Conservation (phyloP, 2,888 invertebrate species). For the Watsonalla cultraria region DNA sequence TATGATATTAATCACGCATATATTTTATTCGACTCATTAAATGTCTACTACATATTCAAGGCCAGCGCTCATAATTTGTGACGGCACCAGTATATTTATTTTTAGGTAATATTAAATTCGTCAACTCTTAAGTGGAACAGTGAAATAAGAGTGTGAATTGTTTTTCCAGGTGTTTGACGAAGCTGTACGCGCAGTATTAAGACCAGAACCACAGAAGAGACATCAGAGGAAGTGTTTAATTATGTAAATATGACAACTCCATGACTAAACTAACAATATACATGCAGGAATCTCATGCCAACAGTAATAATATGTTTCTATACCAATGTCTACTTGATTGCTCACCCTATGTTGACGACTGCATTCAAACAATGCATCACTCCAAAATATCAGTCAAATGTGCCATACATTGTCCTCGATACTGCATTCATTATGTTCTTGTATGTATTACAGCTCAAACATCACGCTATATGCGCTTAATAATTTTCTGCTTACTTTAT, state of each 20-base stretch:
- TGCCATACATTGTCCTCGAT: conserved; percentile 26
- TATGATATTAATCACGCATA: too few relatives aligned
- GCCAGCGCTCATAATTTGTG: too few relatives aligned
- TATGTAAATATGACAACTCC: conserved; percentile 77
- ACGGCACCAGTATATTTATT: too few relatives aligned
- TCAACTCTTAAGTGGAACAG: not conserved
- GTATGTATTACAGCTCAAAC: conserved; percentile 15
- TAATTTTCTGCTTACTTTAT: conserved; percentile 43
- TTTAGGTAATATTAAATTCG: too few relatives aligned
- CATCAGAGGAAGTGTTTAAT: conserved; percentile 94
- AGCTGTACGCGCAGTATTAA: conserved; percentile 97
- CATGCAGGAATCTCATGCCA: conserved; percentile 57
- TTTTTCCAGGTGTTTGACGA: conserved; percentile 95
- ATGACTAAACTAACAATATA: conserved; percentile 46
- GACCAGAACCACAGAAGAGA: conserved; percentile 97
- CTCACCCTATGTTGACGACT: not conserved
- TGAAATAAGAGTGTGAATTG: conserved; percentile 1
- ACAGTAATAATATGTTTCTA: conserved; percentile 78
- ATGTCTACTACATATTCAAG: too few relatives aligned
- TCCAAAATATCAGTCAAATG: conserved; percentile 20
- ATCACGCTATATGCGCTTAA: conserved; percentile 55
- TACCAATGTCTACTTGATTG: conserved; percentile 30
- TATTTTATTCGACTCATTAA: too few relatives aligned
- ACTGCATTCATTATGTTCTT: conserved; percentile 14
- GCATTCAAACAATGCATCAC: not conserved